phyloP scores from a whole-genome alignment of 1,140 invertebrate genomes.

The Drosophila asahinai region DNA sequence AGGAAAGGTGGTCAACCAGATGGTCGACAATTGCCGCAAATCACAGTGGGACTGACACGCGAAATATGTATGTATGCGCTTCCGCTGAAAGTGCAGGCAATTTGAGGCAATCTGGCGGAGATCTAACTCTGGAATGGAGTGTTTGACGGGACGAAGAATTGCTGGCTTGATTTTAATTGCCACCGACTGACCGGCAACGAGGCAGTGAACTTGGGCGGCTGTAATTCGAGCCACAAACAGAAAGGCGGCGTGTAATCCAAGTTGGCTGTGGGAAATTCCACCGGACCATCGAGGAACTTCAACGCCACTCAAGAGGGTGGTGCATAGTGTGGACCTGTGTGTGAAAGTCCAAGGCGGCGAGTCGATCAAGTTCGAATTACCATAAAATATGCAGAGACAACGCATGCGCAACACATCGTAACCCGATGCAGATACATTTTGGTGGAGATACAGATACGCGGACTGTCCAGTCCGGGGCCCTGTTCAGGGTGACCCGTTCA shows the following conservation, averaged over 20 bases:
- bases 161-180: slow-evolving; percentile 66
- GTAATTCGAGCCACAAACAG: slow-evolving; percentile 61
- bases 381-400: slow-evolving; percentile 75
- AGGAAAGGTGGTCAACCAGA: slow-evolving; percentile 35
- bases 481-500: slow-evolving; percentile 58
- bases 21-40: slow-evolving; percentile 63
- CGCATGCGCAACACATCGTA: slow-evolving; percentile 76
- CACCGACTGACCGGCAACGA: slow-evolving; percentile 31
- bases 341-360: slow-evolving; percentile 57
- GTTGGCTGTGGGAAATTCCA: slow-evolving; percentile 70
- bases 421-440: slow-evolving; percentile 47
- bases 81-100: slow-evolving; percentile 57
- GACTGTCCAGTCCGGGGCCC: slow-evolving; percentile 34
- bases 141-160: slow-evolving; percentile 40
- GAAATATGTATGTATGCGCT: slow-evolving; percentile 34
- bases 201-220: slow-evolving; percentile 67
- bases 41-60: slow-evolving; percentile 45
- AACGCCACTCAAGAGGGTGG: slow-evolving; percentile 16
- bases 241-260: slow-evolving; percentile 58
- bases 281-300: slow-evolving; percentile 33
- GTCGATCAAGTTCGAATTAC: slow-evolving; percentile 68
- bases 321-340: slow-evolving; percentile 1
- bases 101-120: slow-evolving; percentile 12
- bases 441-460: slow-evolving; percentile 43
- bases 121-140: slow-evolving; percentile 56